Percentiles rank a stretch among this genome's conserved stretches.
phyloP scores from a whole-genome alignment of 2,113 vertebrate species.

The Anseranas semipalmata region DNA sequence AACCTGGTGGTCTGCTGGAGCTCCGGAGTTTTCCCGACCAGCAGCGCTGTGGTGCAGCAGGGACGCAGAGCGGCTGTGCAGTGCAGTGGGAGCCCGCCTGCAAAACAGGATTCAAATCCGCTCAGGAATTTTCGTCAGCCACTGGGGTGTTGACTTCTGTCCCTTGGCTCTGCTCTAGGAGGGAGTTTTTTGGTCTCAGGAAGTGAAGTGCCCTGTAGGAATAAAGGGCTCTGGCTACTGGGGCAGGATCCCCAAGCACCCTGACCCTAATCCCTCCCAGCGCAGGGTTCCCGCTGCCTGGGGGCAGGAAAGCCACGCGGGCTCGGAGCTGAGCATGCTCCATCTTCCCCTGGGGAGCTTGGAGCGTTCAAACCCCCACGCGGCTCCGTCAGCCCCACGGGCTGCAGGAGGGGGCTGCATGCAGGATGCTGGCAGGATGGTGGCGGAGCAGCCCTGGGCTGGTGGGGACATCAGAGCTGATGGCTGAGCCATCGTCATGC shows the following conservation, averaged over 20 bases:
- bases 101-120: slow-evolving; percentile 31
- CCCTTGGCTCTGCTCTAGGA: not conserved
- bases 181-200: not conserved
- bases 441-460: accelerated
- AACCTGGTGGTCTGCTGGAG: slow-evolving; percentile 20
- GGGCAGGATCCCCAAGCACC: not conserved
- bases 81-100: accelerated
- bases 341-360: not conserved
- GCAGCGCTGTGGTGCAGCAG: not conserved
- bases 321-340: not conserved
- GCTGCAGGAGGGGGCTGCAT: accelerated
- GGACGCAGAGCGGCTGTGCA: not conserved
- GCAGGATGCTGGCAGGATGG: not conserved
- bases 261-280: not conserved
- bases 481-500: accelerated
- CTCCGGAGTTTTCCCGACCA: not conserved
- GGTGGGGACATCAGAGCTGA: not conserved
- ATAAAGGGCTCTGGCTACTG: not conserved
- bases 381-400: accelerated
- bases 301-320: accelerated
- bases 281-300: not conserved
- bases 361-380: not conserved
- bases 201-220: not conserved
- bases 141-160: not conserved
- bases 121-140: slow-evolving; percentile 26